A percentile compares a stretch with the other conserved stretches of the same genome.
Conservation (phyloP, 2,113 vertebrate genomes). For the Pseudorhombus dupliciocellatus region DNA sequence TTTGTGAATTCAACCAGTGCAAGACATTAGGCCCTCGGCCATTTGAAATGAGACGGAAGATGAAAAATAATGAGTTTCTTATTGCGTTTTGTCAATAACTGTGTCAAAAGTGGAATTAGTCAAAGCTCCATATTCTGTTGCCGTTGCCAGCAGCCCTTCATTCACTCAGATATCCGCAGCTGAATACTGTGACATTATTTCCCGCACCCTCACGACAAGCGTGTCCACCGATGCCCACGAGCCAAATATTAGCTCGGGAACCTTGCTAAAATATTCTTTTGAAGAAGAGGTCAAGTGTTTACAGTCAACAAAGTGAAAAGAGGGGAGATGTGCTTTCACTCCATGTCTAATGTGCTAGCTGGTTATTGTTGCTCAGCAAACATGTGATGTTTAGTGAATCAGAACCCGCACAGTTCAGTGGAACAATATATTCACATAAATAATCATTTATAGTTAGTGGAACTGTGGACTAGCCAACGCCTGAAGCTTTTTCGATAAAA, state of each 20-base stretch:
- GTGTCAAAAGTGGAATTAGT: conserved; percentile 87
- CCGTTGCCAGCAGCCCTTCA: conserved; percentile 79
- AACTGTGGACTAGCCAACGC: conserved; percentile 50
- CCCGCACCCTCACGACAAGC: conserved; percentile 81
- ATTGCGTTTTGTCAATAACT: conserved; percentile 84
- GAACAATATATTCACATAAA: conserved; percentile 67
- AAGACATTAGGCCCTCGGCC: conserved; percentile 75
- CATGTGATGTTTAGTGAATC: conserved; percentile 62
- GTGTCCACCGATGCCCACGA: conserved; percentile 80
- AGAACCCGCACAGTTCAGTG: conserved; percentile 50
- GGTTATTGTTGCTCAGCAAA: conserved; percentile 72
- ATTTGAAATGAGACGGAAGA: conserved; percentile 76
- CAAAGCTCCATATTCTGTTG: conserved; percentile 79
- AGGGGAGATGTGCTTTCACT: conserved; percentile 70
- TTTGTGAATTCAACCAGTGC: conserved; percentile 71
- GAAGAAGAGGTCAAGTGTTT: conserved; percentile 83
- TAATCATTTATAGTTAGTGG: conserved; percentile 70
- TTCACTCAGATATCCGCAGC: conserved; percentile 80
- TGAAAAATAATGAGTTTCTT: conserved; percentile 84
- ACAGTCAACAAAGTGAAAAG: conserved; percentile 69
- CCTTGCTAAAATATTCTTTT: conserved; percentile 83
- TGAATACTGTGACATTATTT: conserved; percentile 86
- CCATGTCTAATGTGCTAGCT: conserved; percentile 73
- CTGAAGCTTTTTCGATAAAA: conserved; percentile 57
- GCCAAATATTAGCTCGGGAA: conserved; percentile 80